Percentiles rank a stretch among this genome's conserved stretches.
These are phyloP conservation scores for Drosophila nasuta DNA, from an alignment of 1,140 invertebrate species.

Conservation along the genomic window DNA sequence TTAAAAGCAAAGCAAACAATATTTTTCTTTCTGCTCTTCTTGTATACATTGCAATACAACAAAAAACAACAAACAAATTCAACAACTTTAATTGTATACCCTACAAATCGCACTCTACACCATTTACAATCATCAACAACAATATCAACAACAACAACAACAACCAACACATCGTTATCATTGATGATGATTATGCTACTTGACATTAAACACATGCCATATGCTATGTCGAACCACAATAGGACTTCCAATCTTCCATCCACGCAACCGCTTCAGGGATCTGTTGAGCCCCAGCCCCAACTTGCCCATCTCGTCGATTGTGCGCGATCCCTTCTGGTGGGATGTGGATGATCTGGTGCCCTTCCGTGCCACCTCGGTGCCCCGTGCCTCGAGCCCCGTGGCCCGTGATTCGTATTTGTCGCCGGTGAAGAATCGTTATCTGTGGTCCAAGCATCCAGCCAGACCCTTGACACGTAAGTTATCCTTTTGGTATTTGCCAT, in stretches of 20 bases:
- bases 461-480: conserved; percentile 90
- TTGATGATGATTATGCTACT: conserved; percentile 61
- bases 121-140: conserved; percentile 14
- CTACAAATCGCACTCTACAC: conserved; percentile 35
- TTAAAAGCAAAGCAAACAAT: conserved; percentile 81
- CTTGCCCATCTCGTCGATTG: conserved; percentile 91
- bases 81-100: conserved; percentile 66
- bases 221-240: conserved; percentile 53
- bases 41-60: conserved; percentile 76
- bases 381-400: conserved; percentile 87
- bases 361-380: conserved; percentile 87
- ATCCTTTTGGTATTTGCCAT: background rate
- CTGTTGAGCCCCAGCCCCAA: conserved; percentile 91
- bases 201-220: conserved; percentile 49
- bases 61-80: conserved; percentile 58
- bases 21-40: conserved; percentile 84
- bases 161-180: conserved; percentile 23
- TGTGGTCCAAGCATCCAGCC: conserved; percentile 94
- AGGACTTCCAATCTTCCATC: conserved; percentile 90
- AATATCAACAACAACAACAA: conserved; percentile 6
- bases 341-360: conserved; percentile 92
- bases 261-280: conserved; percentile 89
- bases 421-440: conserved; percentile 93
- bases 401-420: conserved; percentile 94
- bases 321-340: conserved; percentile 94